A percentile compares a stretch with the other conserved stretches of the same genome.
Conservation (phyloP, 1,140 invertebrate species). For the Chlorops oryzae region DNA sequence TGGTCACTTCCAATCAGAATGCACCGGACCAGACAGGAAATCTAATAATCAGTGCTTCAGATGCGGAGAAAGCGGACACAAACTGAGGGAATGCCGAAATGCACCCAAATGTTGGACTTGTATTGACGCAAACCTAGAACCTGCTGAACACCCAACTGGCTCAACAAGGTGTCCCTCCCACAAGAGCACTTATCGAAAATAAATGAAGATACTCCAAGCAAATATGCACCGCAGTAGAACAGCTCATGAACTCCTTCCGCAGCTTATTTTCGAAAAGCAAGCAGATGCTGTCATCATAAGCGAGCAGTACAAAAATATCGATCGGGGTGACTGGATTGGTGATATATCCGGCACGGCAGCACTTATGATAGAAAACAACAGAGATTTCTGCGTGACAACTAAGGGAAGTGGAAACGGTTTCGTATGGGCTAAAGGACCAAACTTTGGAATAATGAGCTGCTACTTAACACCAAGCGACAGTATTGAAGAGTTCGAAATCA, state of each 20-base stretch:
- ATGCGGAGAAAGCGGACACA: background rate
- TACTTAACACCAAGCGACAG: too few relatives aligned
- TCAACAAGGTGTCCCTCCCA: background rate
- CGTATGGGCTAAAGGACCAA: background rate
- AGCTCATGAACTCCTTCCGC: background rate
- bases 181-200: too few relatives aligned
- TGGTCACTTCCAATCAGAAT: background rate
- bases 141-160: background rate
- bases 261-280: too few relatives aligned
- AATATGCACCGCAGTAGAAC: background rate
- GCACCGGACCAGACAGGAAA: background rate
- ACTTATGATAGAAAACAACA: background rate
- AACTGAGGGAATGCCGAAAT: conserved; percentile 1
- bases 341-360: background rate
- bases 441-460: conserved; percentile 1
- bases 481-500: too few relatives aligned
- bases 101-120: too few relatives aligned
- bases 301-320: background rate
- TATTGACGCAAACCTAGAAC: too few relatives aligned
- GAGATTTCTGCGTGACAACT: background rate
- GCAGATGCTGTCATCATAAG: background rate
- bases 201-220: background rate
- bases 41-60: background rate
- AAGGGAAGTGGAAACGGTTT: background rate
- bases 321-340: background rate